These are phyloP conservation scores for Meliscaeva auricollis DNA, from an alignment of 2,888 invertebrate genomes.

Conservation along the genomic window DNA sequence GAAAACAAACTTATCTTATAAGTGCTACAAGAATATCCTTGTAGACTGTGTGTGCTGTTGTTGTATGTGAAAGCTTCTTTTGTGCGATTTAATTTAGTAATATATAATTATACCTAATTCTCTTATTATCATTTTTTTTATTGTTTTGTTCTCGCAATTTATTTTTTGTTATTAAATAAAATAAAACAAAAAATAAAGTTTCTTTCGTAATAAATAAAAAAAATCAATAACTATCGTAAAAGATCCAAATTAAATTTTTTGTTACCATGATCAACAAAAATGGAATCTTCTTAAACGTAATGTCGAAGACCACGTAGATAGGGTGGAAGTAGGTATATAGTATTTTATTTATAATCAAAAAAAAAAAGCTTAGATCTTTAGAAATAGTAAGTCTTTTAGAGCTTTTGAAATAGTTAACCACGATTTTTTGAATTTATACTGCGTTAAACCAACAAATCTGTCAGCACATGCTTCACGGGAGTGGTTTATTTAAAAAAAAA, in stretches of 20 bases:
- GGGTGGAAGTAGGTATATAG: no score
- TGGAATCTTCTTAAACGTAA: no score
- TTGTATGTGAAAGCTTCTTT: conserved; percentile 70
- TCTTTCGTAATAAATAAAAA: conserved; percentile 44
- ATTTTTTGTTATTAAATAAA: conserved; percentile 52
- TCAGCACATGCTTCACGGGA: no score
- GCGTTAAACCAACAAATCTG: no score
- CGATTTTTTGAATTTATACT: no score
- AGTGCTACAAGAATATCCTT: conserved; percentile 70
- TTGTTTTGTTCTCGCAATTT: conserved; percentile 70
- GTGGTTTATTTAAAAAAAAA: no score
- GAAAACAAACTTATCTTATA: conserved; percentile 51
- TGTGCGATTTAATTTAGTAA: conserved; percentile 64
- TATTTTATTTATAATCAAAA: no score
- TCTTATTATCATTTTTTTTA: conserved; percentile 52
- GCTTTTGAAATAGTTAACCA: no score
- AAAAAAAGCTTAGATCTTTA: no score
- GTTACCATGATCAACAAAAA: no score
- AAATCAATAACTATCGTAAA: neutral
- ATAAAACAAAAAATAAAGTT: conserved; percentile 46
- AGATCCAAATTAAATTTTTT: neutral
- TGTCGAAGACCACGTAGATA: no score
- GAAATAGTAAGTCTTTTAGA: no score
- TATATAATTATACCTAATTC: conserved; percentile 43
- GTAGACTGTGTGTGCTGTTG: conserved; percentile 71